A percentile compares a stretch with the other conserved stretches of the same genome.
phyloP scores from a whole-genome alignment of 2,888 invertebrate genomes.

The Lymantria dispar region DNA sequence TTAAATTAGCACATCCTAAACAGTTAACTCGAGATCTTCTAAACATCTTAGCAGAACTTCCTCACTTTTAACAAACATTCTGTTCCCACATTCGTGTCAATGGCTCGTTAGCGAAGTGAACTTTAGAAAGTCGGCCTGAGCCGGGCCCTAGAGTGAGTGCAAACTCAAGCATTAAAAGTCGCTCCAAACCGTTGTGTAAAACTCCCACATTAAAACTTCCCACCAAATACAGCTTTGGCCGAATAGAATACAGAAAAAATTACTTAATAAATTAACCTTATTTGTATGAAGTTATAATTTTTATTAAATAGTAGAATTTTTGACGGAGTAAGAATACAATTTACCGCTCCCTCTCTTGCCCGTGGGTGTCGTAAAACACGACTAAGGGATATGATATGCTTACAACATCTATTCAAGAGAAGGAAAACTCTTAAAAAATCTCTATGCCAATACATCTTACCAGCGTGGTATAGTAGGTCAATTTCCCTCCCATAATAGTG shows the following conservation, averaged over 20 bases:
- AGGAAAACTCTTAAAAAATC: no score
- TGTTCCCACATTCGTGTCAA: constrained; percentile 39
- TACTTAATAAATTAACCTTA: constrained; percentile 40
- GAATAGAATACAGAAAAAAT: constrained; percentile 62
- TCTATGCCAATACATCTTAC: no score
- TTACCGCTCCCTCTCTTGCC: no score
- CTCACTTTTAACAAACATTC: constrained; percentile 27
- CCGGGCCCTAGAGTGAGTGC: constrained; percentile 9
- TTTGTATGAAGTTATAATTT: no score
- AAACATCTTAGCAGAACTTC: constrained; percentile 31
- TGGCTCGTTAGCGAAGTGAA: constrained; percentile 38
- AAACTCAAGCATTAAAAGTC: constrained; percentile 15
- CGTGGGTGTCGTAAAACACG: no score
- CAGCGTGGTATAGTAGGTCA: no score
- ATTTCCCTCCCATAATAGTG: no score
- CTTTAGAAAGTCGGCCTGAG: constrained; percentile 28
- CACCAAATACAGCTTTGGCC: constrained; percentile 54
- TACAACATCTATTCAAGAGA: no score
- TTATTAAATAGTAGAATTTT: no score
- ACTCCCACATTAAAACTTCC: constrained; percentile 70
- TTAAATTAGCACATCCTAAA: constrained; percentile 35
- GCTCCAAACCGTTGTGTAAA: constrained; percentile 18
- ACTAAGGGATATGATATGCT: no score
- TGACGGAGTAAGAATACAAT: no score
- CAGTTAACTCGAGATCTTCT: constrained; percentile 19